Evolutionary conservation across 2,888 invertebrate species (phyloP).

Genomic region (Apeira syringaria): DNA sequence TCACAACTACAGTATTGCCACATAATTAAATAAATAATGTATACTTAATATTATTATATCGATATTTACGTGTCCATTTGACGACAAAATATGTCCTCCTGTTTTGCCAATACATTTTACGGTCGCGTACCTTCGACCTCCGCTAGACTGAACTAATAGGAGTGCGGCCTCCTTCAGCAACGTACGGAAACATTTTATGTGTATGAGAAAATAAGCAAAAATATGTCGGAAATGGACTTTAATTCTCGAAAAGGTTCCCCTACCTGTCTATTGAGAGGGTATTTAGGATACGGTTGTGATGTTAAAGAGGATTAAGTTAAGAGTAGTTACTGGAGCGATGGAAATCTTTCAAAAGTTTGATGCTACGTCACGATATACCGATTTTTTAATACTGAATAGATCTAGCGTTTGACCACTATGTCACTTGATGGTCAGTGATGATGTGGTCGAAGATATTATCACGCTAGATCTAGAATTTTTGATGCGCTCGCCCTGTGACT

Average conservation of each 20-base stretch:
- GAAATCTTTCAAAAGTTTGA: no score
- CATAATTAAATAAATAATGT: no score
- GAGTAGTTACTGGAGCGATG: conserved; percentile 4
- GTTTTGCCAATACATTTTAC: conserved; percentile 19
- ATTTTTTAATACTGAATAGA: no score
- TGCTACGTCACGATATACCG: no score
- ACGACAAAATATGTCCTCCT: not conserved
- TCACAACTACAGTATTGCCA: no score
- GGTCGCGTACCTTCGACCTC: conserved; percentile 10
- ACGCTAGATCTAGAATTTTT: no score
- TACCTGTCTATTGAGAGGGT: conserved; percentile 19
- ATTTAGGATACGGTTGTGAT: conserved; percentile 12
- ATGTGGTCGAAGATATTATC: no score
- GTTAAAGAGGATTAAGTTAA: conserved; percentile 2
- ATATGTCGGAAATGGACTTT: conserved; percentile 15
- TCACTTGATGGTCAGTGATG: no score
- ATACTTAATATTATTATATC: no score
- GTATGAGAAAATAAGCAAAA: conserved; percentile 17
- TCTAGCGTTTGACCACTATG: no score
- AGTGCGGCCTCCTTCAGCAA: not conserved
- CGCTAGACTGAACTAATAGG: conserved; percentile 11
- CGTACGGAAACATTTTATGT: conserved; percentile 11
- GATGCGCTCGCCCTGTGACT: no score
- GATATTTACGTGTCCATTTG: not conserved
- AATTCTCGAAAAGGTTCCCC: conserved; percentile 16